Percentiles rank a stretch among this genome's conserved stretches.
These are phyloP conservation scores for Syrista parreyssii DNA, from an alignment of 2,888 invertebrate species.

Conservation along the genomic window DNA sequence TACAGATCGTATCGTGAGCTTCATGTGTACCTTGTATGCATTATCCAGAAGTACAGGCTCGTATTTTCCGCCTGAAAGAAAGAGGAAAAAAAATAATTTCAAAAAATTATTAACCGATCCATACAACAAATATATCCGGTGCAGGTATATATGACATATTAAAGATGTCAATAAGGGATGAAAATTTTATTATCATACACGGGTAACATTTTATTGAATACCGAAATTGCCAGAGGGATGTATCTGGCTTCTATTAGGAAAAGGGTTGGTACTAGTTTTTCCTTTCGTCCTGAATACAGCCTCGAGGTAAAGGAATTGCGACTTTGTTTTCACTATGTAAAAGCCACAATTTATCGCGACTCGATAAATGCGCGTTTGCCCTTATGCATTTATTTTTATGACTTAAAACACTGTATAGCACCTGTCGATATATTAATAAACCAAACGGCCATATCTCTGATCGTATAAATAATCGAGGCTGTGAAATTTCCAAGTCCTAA, in stretches of 20 bases:
- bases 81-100: neutral
- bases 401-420: neutral
- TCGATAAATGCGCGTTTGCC: neutral
- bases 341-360: neutral
- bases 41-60: conserved; percentile 73
- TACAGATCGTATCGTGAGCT: conserved; percentile 75
- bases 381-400: neutral
- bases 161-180: neutral
- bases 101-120: neutral
- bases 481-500: neutral
- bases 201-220: neutral
- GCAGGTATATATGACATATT: neutral
- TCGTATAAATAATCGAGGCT: neutral
- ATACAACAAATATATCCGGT: neutral
- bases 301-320: neutral
- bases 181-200: neutral
- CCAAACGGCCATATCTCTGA: neutral
- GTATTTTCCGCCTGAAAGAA: conserved; percentile 67
- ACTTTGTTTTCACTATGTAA: neutral
- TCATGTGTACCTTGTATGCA: conserved; percentile 79
- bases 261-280: neutral
- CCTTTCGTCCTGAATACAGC: neutral
- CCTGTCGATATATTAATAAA: neutral
- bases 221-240: neutral
- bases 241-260: neutral